Percentiles rank a stretch among this genome's conserved stretches.
Conservation (phyloP, 2,797 vertebrate species). For the Cuculus canorus region DNA sequence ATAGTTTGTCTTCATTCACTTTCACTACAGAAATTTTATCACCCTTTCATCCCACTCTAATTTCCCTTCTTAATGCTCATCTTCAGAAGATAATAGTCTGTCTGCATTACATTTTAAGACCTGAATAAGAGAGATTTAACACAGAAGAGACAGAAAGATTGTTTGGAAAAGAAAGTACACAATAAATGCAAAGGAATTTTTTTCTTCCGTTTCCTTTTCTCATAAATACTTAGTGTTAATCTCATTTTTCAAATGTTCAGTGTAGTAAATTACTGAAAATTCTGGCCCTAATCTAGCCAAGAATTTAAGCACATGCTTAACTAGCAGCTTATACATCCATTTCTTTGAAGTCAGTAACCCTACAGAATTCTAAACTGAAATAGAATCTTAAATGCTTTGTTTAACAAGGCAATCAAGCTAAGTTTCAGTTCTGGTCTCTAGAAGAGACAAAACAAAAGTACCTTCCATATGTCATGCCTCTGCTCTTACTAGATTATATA, state of each 20-base stretch:
- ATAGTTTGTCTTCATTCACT: slow-evolving; percentile 42
- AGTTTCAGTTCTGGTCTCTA: background rate
- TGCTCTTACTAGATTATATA: background rate
- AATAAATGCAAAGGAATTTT: background rate
- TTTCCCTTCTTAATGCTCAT: slow-evolving; percentile 43
- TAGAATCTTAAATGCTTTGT: background rate
- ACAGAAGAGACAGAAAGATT: background rate
- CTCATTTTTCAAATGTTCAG: background rate
- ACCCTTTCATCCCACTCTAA: background rate
- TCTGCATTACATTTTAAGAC: background rate
- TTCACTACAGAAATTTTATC: slow-evolving; percentile 32
- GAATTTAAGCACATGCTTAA: background rate
- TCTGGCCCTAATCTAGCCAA: background rate
- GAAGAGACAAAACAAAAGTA: background rate
- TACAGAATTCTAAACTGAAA: background rate
- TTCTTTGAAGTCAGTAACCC: background rate
- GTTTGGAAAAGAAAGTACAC: background rate
- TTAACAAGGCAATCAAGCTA: background rate
- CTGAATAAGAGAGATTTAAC: background rate
- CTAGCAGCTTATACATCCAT: background rate
- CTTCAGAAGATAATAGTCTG: background rate
- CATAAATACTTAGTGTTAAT: background rate
- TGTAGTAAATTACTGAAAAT: background rate
- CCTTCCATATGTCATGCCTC: background rate
- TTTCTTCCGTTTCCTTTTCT: background rate